Evolutionary conservation across 2,113 vertebrate species (phyloP).

Genomic region (Epinephelus moara): DNA sequence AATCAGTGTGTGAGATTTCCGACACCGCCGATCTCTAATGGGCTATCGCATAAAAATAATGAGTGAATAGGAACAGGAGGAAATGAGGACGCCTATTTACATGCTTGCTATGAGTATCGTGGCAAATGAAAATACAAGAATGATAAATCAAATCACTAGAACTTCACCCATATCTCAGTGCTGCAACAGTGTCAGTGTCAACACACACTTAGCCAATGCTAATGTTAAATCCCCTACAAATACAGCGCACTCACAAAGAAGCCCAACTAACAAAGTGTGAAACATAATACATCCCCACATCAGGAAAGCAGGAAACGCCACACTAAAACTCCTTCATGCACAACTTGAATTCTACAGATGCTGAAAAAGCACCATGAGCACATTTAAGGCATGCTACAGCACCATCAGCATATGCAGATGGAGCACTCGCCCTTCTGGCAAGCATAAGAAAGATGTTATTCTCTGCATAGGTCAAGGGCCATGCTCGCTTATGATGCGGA

Average conservation of each 20-base stretch:
- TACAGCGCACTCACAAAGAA: constrained; percentile 37
- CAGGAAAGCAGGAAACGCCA: neutral
- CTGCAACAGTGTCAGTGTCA: constrained; percentile 13
- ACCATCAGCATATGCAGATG: constrained; percentile 32
- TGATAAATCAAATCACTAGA: constrained; percentile 57
- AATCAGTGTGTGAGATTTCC: constrained; percentile 65
- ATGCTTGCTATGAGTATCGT: constrained; percentile 48
- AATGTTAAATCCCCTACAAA: constrained; percentile 10
- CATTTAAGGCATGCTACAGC: constrained; percentile 30
- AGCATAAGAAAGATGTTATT: constrained; percentile 19
- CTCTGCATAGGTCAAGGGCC: constrained; percentile 17
- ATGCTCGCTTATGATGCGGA: neutral
- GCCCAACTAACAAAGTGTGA: constrained; percentile 8
- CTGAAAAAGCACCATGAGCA: constrained; percentile 12
- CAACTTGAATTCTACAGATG: neutral
- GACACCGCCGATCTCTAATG: constrained; percentile 66
- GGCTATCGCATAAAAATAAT: constrained; percentile 74
- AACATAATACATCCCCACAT: neutral
- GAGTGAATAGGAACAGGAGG: constrained; percentile 64
- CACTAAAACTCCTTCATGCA: neutral
- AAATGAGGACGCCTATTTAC: constrained; percentile 64
- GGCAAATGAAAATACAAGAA: constrained; percentile 58
- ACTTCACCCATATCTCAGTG: constrained; percentile 38
- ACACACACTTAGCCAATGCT: constrained; percentile 12
- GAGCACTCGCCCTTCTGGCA: neutral